A percentile compares a stretch with the other conserved stretches of the same genome.
Evolutionary conservation across 2,113 vertebrate species (phyloP).

Genomic region (Xenus cinereus): DNA sequence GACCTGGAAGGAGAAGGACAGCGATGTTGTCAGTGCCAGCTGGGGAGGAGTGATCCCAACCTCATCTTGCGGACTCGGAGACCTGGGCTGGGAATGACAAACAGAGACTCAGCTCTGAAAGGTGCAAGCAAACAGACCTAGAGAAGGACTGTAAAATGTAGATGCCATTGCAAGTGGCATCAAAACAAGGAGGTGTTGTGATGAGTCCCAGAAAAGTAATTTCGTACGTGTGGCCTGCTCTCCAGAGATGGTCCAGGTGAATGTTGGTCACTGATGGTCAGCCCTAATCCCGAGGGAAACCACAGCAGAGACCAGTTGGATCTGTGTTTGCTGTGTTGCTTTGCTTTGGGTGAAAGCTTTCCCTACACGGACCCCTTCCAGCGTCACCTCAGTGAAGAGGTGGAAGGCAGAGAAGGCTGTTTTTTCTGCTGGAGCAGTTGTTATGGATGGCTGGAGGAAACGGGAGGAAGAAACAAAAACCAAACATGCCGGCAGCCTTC

Average conservation of each 20-base stretch:
- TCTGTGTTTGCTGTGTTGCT: not conserved
- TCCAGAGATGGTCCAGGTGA: not conserved
- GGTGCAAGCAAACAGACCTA: not conserved
- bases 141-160: not conserved
- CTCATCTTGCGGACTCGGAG: not conserved
- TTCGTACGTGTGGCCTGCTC: not conserved
- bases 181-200: not conserved
- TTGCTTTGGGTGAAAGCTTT: not conserved
- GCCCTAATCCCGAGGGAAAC: not conserved
- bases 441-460: constrained; percentile 47
- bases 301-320: not conserved
- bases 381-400: not conserved
- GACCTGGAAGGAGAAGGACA: not conserved
- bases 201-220: not conserved
- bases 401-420: not conserved
- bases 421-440: not conserved
- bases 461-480: constrained; percentile 29
- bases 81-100: not conserved
- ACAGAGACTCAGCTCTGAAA: not conserved
- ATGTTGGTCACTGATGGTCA: not conserved
- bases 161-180: not conserved
- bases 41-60: not conserved
- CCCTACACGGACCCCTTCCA: not conserved
- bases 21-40: not conserved
- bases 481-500: constrained; percentile 42